These are phyloP conservation scores for Oxyteleia sp. DNA, from an alignment of 2,888 invertebrate genomes.

Conservation along the genomic window DNA sequence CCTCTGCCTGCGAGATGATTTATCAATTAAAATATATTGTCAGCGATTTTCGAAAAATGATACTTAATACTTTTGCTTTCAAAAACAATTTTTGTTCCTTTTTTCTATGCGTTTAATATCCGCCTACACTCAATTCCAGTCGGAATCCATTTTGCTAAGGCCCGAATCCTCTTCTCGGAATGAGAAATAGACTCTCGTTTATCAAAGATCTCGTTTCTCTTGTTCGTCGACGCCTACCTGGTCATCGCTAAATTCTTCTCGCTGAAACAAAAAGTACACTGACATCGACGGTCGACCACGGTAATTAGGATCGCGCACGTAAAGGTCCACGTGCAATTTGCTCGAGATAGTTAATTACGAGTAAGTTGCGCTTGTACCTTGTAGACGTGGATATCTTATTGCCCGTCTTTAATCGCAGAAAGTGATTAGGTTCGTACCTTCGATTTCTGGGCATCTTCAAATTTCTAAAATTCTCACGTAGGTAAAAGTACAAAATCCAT, in stretches of 20 bases:
- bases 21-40: slow-evolving; percentile 37
- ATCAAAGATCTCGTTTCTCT: slow-evolving; percentile 83
- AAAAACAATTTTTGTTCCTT: slow-evolving; percentile 39
- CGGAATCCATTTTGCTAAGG: slow-evolving; percentile 82
- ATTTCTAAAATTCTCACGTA: slow-evolving; percentile 1
- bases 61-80: slow-evolving; percentile 1
- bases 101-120: slow-evolving; percentile 72
- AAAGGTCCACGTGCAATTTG: slow-evolving; percentile 78
- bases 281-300: slow-evolving; percentile 77
- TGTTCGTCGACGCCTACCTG: slow-evolving; percentile 82
- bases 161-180: slow-evolving; percentile 81
- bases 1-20: slow-evolving; percentile 9
- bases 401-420: slow-evolving; percentile 81
- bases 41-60: slow-evolving; percentile 9
- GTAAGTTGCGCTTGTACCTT: slow-evolving; percentile 74
- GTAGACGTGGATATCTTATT: slow-evolving; percentile 54
- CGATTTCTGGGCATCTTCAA: slow-evolving; percentile 71
- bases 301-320: slow-evolving; percentile 81
- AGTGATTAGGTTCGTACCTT: slow-evolving; percentile 84
- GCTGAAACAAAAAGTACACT: slow-evolving; percentile 76
- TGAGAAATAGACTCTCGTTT: slow-evolving; percentile 85
- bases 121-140: slow-evolving; percentile 81
- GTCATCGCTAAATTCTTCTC: slow-evolving; percentile 73
- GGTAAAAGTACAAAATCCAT: not conserved
- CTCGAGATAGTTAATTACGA: slow-evolving; percentile 82